phyloP scores from a whole-genome alignment of 1,140 invertebrate species.

The Atta cephalotes region DNA sequence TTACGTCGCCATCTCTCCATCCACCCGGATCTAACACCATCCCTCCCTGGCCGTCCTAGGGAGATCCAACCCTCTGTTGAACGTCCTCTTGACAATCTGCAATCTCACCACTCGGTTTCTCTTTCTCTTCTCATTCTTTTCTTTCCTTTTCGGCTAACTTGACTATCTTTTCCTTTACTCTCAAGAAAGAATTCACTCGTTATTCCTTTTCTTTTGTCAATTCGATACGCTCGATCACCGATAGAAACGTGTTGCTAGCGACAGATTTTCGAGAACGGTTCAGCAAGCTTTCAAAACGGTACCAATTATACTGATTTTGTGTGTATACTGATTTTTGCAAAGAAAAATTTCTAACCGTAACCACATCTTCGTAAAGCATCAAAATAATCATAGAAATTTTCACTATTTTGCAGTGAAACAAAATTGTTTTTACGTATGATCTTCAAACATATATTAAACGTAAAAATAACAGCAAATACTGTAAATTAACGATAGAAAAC shows the following conservation, averaged over 20 bases:
- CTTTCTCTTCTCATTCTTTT: conserved; percentile 1
- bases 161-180: conserved; percentile 37
- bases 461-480: not conserved
- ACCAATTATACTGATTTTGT: not conserved
- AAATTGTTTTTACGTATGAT: not conserved
- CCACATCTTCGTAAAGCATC: not conserved
- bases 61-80: conserved; percentile 17
- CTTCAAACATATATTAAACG: not conserved
- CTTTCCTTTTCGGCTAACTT: conserved; percentile 28
- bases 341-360: conserved; percentile 13
- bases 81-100: conserved; percentile 41
- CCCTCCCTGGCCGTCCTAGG: not conserved
- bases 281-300: not conserved
- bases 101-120: conserved; percentile 31
- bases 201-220: conserved; percentile 63
- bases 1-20: conserved; percentile 78
- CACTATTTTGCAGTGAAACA: not conserved
- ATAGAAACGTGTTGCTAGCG: conserved; percentile 13
- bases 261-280: conserved; percentile 22
- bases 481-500: conserved; percentile 17
- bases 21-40: conserved; percentile 27
- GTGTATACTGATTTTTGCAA: not conserved
- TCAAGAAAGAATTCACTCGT: conserved; percentile 36
- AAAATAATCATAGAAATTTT: not conserved
- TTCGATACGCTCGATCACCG: conserved; percentile 62